phyloP scores from a whole-genome alignment of 2,888 invertebrate species.

The Monoplex corrugatus region DNA sequence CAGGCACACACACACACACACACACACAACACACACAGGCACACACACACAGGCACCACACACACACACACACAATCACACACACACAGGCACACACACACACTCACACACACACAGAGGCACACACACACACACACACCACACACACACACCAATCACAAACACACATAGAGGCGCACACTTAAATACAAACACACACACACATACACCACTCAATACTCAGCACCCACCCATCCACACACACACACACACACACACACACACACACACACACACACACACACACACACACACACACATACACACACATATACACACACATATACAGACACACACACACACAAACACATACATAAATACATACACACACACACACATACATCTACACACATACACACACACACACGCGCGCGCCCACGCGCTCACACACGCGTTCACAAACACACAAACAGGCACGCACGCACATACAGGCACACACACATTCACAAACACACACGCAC shows the following conservation, averaged over 20 bases:
- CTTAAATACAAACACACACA: neutral
- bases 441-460: too few species aligned
- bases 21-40: constrained; percentile 29
- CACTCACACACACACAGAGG: constrained; percentile 5
- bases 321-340: neutral
- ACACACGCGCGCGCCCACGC: too few species aligned
- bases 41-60: constrained; percentile 27
- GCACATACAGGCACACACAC: too few species aligned
- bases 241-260: neutral
- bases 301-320: neutral
- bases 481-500: too few species aligned
- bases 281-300: neutral
- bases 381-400: too few species aligned
- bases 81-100: neutral
- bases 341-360: too few species aligned
- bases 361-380: too few species aligned
- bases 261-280: neutral
- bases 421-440: too few species aligned
- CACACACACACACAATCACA: too few species aligned
- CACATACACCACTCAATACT: neutral
- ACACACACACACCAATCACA: neutral
- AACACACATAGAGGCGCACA: neutral
- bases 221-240: neutral
- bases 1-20: too few species aligned
- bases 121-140: neutral